Evolutionary conservation across 2,888 invertebrate genomes (phyloP), one percentile per base, ranked within the genome.

Genomic region (Cerceris rybyensis): DNA sequence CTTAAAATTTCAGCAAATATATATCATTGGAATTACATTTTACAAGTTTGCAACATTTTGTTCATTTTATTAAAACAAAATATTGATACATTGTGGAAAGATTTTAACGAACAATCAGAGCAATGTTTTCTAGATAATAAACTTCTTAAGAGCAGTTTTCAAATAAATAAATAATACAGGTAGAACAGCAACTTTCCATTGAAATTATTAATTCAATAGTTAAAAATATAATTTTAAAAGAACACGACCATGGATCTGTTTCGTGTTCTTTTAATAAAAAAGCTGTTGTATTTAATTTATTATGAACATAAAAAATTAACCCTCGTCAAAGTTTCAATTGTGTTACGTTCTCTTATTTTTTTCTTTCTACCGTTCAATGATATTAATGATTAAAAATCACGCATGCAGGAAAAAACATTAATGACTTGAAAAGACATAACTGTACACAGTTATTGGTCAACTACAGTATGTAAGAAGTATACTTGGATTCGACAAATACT

Each of bases 191-290:
- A 46, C 8, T 46, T 46, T 46, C 46, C 8, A 46, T 11, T 4
- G 8, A 42, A 42, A 0, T 2, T 14, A 52, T 17, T 41, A 39
- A 54, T 58, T 14, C 57, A 42, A 9, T 55, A 28, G 13, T 41
- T 1, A 75, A 46, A 28, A 2, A n/a, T 46, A 49, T 5, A 28
- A 42, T 11, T 13, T 8, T 8, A 63, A 16, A 66, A 84, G 84
- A 87, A 87, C 84, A 77, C 87, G 87, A 77, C 85, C 86, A 86
- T 75, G 74, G 66, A 70, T 64, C 66, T 81, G 54, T 82, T 80
- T 89, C 87, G 87, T 79, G 82, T 85, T 81, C 84, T 74, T 75
- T 70, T 50, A 17, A 46, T 14, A 13, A 1, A 17, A 60, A 9
- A 16, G n/a, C 28, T 58, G 13, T 54, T 2, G n/a, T n/a, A 16